Conservation (phyloP, 1,140 invertebrate species). For the Adoxophyes honmai region DNA sequence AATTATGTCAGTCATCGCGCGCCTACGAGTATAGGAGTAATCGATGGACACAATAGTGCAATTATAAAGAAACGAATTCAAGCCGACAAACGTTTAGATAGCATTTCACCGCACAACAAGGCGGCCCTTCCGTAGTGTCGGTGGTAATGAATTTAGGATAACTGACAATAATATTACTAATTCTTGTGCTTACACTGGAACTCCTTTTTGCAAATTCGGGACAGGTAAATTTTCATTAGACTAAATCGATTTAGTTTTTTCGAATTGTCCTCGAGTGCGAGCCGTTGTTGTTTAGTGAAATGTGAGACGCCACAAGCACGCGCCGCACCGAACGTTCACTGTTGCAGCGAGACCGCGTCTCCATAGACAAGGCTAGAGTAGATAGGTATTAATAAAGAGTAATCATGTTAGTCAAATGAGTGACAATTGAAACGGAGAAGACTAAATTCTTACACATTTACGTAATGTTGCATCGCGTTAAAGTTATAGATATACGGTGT, state of each 20-base stretch:
- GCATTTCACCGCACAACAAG: conserved; percentile 47
- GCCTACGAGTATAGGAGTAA: conserved; percentile 18
- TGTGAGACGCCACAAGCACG: not conserved
- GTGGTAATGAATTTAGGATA: conserved; percentile 65
- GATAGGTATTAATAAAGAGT: conserved; percentile 69
- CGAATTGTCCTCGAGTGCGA: conserved; percentile 1
- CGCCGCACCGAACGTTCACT: conserved; percentile 46
- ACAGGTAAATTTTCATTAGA: not conserved
- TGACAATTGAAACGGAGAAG: conserved; percentile 74
- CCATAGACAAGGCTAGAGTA: conserved; percentile 73
- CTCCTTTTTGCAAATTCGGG: too few species aligned
- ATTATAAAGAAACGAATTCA: conserved; percentile 17
- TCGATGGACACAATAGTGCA: conserved; percentile 16
- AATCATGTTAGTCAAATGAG: conserved; percentile 66
- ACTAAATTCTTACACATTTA: conserved; percentile 73
- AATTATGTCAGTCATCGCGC: conserved; percentile 21
- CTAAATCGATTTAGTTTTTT: not conserved
- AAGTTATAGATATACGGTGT: conserved; percentile 65
- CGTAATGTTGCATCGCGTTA: conserved; percentile 70
- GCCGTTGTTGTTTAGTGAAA: not conserved
- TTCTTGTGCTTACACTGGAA: conserved; percentile 31
- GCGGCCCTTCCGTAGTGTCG: conserved; percentile 53
- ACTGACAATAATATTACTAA: conserved; percentile 72
- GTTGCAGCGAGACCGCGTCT: conserved; percentile 68
- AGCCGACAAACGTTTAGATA: conserved; percentile 11